Evolutionary conservation across 2,888 invertebrate genomes (phyloP), one percentile per base, ranked within the genome.

Genomic region (Pachymerium ferrugineum): DNA sequence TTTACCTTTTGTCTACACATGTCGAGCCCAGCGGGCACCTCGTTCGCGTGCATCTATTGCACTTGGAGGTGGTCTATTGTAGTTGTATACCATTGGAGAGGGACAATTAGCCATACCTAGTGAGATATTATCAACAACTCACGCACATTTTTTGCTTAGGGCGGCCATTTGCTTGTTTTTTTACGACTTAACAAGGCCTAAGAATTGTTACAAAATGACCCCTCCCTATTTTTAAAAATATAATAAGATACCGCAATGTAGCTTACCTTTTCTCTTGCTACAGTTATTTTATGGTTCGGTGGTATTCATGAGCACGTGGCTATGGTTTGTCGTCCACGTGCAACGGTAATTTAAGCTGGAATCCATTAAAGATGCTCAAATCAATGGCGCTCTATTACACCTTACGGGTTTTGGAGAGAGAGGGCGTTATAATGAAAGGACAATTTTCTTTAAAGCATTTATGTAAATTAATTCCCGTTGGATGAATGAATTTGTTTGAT

Each of bases 301-400:
- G n/a, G 22, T 62, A 62, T 62, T 62, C 62, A 62, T 62, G 62
- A 62, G 62, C 62, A 62, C 62, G 62, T 62, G n/a, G 62, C 62
- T 62, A 62, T 62, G 62, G 62, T 28, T 62, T 62, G n/a, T n/a
- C n/a, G n/a, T 62, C 0, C 28, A n/a, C 16, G 12, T 38, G 12
- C 3, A 25, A 25, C 25, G 28, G 62, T 62, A n/a, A 62, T 62
- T 62, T 28, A 28, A 62, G 25, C 6, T n/a, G 28, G 14, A 22
- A 25, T 14, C 28, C 62, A 22, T 28, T 62, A 28, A 62, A 28
- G 16, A 47, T 47, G n/a, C n/a, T n/a, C n/a, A n/a, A n/a, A n/a
- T n/a, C n/a, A n/a, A n/a, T n/a, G n/a, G n/a, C n/a, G n/a, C n/a
- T n/a, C 12, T 62, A 28, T 62, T 62, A 62, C 62, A 62, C 8